Percentiles rank a stretch among this genome's conserved stretches.
These are phyloP conservation scores for Beris morrisii DNA, from an alignment of 2,888 invertebrate genomes.

Conservation along the genomic window DNA sequence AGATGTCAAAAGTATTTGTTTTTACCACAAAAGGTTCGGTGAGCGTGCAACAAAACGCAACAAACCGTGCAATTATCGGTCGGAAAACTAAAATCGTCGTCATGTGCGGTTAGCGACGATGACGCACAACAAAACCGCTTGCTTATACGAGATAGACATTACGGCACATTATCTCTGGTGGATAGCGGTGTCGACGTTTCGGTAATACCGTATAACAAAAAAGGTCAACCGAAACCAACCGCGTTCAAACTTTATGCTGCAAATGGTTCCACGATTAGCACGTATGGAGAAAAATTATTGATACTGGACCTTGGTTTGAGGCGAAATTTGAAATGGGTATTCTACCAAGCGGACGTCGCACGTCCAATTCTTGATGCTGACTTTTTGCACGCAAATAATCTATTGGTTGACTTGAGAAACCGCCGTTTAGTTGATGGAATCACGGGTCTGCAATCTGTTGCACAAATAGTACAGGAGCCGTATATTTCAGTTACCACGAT, in stretches of 20 bases:
- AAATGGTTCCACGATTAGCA: not conserved
- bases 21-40: too few relatives aligned
- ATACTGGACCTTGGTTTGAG: not conserved
- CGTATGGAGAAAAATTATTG: not conserved
- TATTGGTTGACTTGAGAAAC: slow-evolving; percentile 1
- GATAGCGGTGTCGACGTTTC: too few relatives aligned
- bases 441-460: not conserved
- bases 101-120: too few relatives aligned
- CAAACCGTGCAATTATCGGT: too few relatives aligned
- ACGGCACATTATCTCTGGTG: too few relatives aligned
- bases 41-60: too few relatives aligned
- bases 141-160: too few relatives aligned
- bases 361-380: slow-evolving; percentile 2
- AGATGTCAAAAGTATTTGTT: too few relatives aligned
- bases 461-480: not conserved
- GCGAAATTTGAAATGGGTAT: not conserved
- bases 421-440: not conserved
- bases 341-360: not conserved
- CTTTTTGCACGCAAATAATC: not conserved
- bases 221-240: not conserved
- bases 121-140: too few relatives aligned
- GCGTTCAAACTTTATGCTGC: not conserved
- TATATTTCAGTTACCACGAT: not conserved
- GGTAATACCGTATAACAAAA: too few relatives aligned
- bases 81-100: too few relatives aligned